Evolutionary conservation across 2,113 vertebrate genomes (phyloP).

Genomic region (Osmerus mordax): DNA sequence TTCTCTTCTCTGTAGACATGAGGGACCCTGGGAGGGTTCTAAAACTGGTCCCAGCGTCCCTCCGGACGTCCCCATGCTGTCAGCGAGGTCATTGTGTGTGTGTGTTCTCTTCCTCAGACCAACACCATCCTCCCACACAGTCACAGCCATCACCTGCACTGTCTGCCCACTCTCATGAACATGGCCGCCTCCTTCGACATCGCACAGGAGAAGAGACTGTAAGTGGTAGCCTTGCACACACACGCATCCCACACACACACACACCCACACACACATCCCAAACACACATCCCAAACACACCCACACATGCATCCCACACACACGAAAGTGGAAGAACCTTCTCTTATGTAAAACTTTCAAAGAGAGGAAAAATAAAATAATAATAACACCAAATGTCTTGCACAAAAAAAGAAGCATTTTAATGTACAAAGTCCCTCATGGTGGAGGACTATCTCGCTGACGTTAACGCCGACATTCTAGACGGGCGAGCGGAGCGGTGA

Average conservation of each 20-base stretch:
- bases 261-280: too few species aligned
- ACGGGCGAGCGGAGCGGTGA: conserved; percentile 81
- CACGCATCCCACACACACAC: too few species aligned
- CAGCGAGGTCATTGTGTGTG: neutral
- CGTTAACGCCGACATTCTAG: conserved; percentile 48
- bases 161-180: conserved; percentile 96
- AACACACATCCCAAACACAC: neutral
- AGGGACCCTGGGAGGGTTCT: neutral
- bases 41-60: neutral
- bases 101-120: conserved; percentile 70
- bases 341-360: too few species aligned
- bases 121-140: conserved; percentile 97
- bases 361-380: too few species aligned
- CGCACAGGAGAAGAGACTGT: conserved; percentile 92
- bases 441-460: too few species aligned
- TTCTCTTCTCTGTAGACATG: neutral
- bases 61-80: neutral
- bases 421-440: too few species aligned
- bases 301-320: too few species aligned
- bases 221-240: conserved; percentile 58
- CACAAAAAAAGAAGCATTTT: too few species aligned
- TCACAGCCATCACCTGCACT: conserved; percentile 96
- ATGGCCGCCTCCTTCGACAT: conserved; percentile 98
- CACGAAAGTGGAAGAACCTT: neutral
- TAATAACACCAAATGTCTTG: too few species aligned